phyloP scores from a whole-genome alignment of 2,113 vertebrate species.

The Myiozetetes cayanensis region DNA sequence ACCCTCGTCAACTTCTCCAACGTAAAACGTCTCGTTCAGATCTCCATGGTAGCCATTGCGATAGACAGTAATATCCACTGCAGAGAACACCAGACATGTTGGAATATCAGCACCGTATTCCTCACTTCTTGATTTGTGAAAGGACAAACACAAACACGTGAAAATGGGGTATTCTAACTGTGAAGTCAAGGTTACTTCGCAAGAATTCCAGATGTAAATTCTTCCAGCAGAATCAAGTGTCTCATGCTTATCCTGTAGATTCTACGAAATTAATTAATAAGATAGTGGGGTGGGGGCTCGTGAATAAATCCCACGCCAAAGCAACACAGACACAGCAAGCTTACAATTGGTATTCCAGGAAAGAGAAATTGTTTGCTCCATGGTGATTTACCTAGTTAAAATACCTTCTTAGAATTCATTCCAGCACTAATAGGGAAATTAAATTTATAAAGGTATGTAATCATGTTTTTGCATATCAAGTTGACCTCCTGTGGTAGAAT shows the following conservation, averaged over 20 bases:
- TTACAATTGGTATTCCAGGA: background rate
- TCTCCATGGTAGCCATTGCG: conserved; percentile 97
- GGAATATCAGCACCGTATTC: background rate
- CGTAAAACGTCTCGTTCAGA: conserved; percentile 95
- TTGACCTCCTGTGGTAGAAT: background rate
- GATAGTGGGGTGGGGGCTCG: accelerated
- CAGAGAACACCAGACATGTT: background rate
- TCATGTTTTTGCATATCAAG: background rate
- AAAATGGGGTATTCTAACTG: background rate
- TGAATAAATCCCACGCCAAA: background rate
- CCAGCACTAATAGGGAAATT: background rate
- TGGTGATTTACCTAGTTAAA: background rate
- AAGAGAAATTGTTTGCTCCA: background rate
- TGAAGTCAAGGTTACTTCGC: background rate
- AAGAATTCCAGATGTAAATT: background rate
- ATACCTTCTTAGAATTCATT: background rate
- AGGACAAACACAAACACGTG: background rate
- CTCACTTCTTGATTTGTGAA: background rate
- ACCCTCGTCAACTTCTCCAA: conserved; percentile 93
- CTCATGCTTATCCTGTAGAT: background rate
- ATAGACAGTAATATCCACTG: conserved; percentile 98
- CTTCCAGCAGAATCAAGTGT: background rate
- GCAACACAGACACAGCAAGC: background rate
- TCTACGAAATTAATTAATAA: background rate
- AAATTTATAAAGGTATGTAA: background rate